phyloP scores from a whole-genome alignment of 1,140 invertebrate species.

The Sycobia sp. region DNA sequence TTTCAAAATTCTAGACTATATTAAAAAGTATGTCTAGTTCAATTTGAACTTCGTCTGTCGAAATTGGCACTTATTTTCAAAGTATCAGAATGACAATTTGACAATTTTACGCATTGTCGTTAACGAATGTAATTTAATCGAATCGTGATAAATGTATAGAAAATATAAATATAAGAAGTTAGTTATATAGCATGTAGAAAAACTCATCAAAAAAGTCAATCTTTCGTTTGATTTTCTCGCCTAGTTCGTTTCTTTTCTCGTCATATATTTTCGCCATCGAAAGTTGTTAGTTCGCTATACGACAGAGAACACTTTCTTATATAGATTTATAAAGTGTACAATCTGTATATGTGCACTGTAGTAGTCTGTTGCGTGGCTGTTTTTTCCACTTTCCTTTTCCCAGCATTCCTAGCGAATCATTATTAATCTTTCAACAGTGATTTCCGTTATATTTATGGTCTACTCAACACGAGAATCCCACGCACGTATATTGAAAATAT shows the following conservation, averaged over 20 bases:
- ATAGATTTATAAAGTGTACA: constrained; percentile 29
- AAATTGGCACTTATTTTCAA: constrained; percentile 12
- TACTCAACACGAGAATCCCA: constrained; percentile 2
- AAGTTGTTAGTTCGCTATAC: too few relatives aligned
- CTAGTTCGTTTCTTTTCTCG: neutral
- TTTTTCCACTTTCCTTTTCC: neutral
- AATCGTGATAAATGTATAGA: too few relatives aligned
- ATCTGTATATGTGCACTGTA: constrained; percentile 38
- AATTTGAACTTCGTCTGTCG: neutral
- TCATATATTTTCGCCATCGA: neutral
- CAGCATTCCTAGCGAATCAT: too few relatives aligned
- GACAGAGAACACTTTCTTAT: too few relatives aligned
- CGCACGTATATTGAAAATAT: neutral
- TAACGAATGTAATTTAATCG: too few relatives aligned
- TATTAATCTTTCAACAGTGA: neutral
- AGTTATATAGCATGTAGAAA: too few relatives aligned
- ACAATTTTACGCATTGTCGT: too few relatives aligned
- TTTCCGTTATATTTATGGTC: constrained; percentile 5
- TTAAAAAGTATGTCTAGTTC: too few relatives aligned
- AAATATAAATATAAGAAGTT: too few relatives aligned
- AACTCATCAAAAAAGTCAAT: too few relatives aligned
- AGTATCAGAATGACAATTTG: neutral
- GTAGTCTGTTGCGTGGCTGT: neutral
- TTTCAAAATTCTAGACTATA: too few relatives aligned
- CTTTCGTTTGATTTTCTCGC: too few relatives aligned